phyloP scores from a whole-genome alignment of 2,113 vertebrate species.

The Carassius carassius region DNA sequence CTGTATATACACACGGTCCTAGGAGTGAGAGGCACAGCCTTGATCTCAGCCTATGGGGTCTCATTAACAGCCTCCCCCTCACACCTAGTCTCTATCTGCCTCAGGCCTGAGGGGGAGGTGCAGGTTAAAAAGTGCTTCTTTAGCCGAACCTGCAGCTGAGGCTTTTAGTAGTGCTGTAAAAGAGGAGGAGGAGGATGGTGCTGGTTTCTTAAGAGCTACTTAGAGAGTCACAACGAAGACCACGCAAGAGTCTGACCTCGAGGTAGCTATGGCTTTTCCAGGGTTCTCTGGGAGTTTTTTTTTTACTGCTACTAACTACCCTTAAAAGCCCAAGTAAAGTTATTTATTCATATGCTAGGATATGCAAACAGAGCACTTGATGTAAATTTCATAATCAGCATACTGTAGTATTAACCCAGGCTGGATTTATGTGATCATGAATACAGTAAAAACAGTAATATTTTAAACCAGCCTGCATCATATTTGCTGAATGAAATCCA shows the following conservation, averaged over 20 bases:
- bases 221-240: not conserved
- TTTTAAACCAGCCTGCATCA: too few relatives aligned
- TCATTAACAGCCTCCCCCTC: constrained; percentile 5
- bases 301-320: not conserved
- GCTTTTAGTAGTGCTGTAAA: constrained; percentile 8
- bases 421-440: too few relatives aligned
- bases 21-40: not conserved
- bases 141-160: not conserved
- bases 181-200: not conserved
- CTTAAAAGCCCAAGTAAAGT: not conserved
- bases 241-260: not conserved
- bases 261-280: not conserved
- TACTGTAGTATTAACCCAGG: too few relatives aligned
- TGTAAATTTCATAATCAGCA: too few relatives aligned
- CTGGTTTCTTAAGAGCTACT: constrained; percentile 16
- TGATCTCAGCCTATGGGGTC: not conserved
- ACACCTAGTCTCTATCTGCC: constrained; percentile 15
- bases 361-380: too few relatives aligned
- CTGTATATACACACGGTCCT: not conserved
- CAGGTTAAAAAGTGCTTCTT: not conserved
- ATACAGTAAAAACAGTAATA: too few relatives aligned
- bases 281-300: too few relatives aligned
- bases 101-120: not conserved
- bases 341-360: too few relatives aligned
- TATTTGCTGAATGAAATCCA: too few relatives aligned